Percentiles rank a stretch among this genome's conserved stretches.
Evolutionary conservation across 2,113 vertebrate species (phyloP).

Genomic region (Solenodon paradoxus): DNA sequence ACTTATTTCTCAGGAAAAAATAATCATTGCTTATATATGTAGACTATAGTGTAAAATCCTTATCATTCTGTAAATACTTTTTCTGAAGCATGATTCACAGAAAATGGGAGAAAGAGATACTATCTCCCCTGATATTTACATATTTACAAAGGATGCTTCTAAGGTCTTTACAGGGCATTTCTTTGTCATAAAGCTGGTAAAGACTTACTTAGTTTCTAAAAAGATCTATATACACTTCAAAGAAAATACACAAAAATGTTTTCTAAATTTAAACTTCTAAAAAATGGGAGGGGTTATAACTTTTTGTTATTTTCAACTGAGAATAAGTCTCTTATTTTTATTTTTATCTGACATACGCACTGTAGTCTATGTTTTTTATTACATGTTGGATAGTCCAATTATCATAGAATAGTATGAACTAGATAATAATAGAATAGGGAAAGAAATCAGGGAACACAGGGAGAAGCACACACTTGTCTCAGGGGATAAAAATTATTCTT

Average conservation of each 20-base stretch:
- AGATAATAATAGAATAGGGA: no score
- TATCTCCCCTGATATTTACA: background rate
- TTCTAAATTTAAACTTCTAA: background rate
- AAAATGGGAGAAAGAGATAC: background rate
- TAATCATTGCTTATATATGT: background rate
- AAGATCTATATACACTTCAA: background rate
- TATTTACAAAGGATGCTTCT: background rate
- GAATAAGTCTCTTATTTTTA: background rate
- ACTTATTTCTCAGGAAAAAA: background rate
- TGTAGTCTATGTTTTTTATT: background rate
- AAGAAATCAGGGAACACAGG: no score
- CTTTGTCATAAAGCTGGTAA: background rate
- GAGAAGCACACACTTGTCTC: no score
- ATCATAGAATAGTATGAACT: background rate
- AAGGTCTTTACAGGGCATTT: background rate
- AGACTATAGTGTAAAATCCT: background rate
- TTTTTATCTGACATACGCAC: background rate
- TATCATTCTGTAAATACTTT: background rate
- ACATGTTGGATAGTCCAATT: background rate
- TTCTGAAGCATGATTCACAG: background rate
- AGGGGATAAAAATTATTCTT: no score
- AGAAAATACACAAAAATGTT: background rate
- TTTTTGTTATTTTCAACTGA: background rate
- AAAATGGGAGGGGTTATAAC: background rate
- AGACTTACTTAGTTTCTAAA: background rate